Evolutionary conservation across 2,888 invertebrate genomes (phyloP).

Genomic region (Agrotis clavis): DNA sequence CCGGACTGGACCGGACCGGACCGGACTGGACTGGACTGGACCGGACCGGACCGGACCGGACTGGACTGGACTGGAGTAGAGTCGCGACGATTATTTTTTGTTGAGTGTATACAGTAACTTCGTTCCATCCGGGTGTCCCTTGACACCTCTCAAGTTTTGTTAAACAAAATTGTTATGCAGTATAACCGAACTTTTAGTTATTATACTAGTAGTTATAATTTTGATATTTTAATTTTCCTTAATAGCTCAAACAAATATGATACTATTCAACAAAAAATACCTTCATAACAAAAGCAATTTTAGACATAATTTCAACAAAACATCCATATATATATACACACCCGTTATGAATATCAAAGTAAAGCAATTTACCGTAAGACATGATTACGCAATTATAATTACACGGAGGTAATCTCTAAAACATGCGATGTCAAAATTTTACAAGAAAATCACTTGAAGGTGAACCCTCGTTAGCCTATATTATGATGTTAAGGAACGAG

Average conservation of each 20-base stretch:
- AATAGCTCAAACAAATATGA: background rate
- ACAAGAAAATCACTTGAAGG: conserved; percentile 65
- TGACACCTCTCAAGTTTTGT: no score
- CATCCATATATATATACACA: conserved; percentile 16
- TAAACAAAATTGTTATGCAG: background rate
- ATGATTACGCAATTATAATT: conserved; percentile 73
- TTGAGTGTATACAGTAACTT: no score
- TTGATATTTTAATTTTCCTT: background rate
- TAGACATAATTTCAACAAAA: conserved; percentile 24
- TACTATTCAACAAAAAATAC: background rate
- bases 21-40: no score
- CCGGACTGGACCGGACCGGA: no score
- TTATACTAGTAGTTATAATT: background rate
- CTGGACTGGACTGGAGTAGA: no score
- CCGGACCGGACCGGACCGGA: no score
- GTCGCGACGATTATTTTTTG: no score
- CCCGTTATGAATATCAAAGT: conserved; percentile 43
- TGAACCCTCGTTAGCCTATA: conserved; percentile 53
- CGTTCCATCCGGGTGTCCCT: no score
- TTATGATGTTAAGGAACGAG: conserved; percentile 28
- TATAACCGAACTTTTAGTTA: background rate
- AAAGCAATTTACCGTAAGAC: conserved; percentile 64
- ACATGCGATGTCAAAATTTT: conserved; percentile 71
- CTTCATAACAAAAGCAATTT: conserved; percentile 1
- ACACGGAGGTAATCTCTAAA: conserved; percentile 67